These are phyloP conservation scores for Phataginus tricuspis DNA, from an alignment of 2,797 vertebrate species.

Conservation along the genomic window DNA sequence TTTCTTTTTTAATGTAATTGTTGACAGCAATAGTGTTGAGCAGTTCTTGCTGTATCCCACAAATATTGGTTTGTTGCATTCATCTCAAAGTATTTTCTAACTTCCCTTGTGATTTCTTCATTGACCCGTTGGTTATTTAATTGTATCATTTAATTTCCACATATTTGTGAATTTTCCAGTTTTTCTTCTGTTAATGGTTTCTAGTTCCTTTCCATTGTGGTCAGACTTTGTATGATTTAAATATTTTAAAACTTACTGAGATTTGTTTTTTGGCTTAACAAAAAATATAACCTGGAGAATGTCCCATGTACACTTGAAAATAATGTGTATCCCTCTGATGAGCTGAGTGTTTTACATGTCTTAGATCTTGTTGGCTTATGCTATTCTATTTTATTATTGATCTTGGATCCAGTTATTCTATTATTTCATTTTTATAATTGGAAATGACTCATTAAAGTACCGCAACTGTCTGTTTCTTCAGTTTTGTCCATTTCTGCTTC, in stretches of 20 bases:
- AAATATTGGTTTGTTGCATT: background rate
- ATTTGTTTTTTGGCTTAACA: background rate
- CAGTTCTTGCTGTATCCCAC: background rate
- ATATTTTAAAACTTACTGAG: background rate
- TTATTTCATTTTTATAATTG: background rate
- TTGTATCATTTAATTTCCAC: background rate
- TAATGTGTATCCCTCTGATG: background rate
- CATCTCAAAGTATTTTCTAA: background rate
- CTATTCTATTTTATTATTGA: background rate
- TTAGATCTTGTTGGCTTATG: background rate
- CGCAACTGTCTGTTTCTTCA: background rate
- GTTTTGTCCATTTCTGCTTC: background rate
- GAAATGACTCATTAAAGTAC: background rate
- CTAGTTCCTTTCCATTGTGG: background rate
- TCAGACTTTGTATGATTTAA: background rate
- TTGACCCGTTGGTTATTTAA: background rate
- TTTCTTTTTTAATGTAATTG: background rate
- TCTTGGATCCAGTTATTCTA: background rate
- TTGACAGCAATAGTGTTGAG: no score
- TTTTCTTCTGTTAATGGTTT: background rate
- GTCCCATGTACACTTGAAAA: background rate
- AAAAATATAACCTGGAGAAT: background rate
- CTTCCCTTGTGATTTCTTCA: background rate
- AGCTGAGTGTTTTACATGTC: background rate
- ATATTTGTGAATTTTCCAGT: background rate